Evolutionary conservation across 2,888 invertebrate genomes (phyloP).

Genomic region (Bellardia pandia): DNA sequence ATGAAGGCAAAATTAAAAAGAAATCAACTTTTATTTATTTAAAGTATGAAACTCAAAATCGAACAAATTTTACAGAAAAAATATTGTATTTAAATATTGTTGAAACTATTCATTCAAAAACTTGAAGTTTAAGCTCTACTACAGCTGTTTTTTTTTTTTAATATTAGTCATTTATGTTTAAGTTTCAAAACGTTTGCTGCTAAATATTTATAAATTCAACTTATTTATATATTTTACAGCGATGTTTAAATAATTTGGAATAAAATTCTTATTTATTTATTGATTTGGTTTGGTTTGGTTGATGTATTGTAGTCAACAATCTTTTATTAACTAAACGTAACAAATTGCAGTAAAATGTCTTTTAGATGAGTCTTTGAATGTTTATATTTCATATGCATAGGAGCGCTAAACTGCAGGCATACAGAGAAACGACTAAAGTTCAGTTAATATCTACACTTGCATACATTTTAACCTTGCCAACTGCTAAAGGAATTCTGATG

Average conservation of each 20-base stretch:
- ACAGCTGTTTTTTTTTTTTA: too few species aligned
- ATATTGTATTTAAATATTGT: too few species aligned
- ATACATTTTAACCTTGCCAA: neutral
- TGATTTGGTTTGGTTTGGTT: neutral
- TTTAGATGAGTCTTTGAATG: neutral
- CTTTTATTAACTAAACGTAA: neutral
- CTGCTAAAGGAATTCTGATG: conserved; percentile 3
- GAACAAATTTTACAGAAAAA: too few species aligned
- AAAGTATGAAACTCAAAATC: too few species aligned
- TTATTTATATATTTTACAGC: too few species aligned
- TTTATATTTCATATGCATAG: neutral
- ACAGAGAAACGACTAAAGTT: neutral
- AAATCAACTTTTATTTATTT: too few species aligned
- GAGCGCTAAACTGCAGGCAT: neutral
- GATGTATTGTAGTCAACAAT: neutral
- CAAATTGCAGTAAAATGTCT: neutral
- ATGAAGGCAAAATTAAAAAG: too few species aligned
- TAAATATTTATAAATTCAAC: too few species aligned
- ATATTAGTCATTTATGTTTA: too few species aligned
- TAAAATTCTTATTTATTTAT: neutral
- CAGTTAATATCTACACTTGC: neutral
- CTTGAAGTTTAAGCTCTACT: too few species aligned
- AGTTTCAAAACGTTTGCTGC: too few species aligned
- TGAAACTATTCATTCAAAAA: too few species aligned
- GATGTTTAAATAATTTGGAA: neutral